Base-by-base conservation (phyloP, 2,113 vertebrate species). In the Tichodroma muraria region DNA sequence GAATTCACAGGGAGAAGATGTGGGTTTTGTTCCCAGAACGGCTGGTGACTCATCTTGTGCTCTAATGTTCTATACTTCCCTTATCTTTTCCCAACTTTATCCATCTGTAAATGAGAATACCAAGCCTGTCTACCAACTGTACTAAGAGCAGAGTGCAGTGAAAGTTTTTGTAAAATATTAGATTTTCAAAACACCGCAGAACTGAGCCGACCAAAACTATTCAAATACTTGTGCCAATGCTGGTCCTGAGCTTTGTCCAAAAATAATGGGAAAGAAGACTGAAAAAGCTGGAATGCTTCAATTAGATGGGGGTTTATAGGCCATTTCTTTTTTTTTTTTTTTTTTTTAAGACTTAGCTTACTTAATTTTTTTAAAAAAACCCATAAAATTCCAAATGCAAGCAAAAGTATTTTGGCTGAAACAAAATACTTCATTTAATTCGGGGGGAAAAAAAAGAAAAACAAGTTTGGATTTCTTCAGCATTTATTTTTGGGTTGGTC, bases 51-150 rank as follows among this genome's bases (percentile, higher is more conserved):
- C 95, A 94, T 83, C 60, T 59, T 38, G 42, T 50, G 71, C 66
- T 91, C 88, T 59, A 50, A 73, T 63, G 76, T 80, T 90, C 69
- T 57, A 63, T 73, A 78, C 68, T 90, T 75, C 80, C 60, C 85
- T 73, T 86, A 80, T 93, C 85, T 90, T 91, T 90, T 64, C 85
- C 82, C 88, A 95, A 11, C 60, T 93, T 83, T n/a, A 88, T 90
- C 76, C 76, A 83, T 93, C 92, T 83, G 90, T 89, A 90, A 92
- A 90, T 54, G 85, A 73, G 85, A 72, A 72, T 31, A 77, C 38
- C 71, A 83, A 90, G 35, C 52, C 61, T 81, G 76, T 66, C 64
- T 66, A 66, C 56, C 56, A 80, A 78, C 59, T 66, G 63, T 50
- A 93, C 85, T 16, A 68, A 76, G 38, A 82, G 66, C 73, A 75